phyloP scores from a whole-genome alignment of 2,797 vertebrate genomes.

The Acanthis flammea region DNA sequence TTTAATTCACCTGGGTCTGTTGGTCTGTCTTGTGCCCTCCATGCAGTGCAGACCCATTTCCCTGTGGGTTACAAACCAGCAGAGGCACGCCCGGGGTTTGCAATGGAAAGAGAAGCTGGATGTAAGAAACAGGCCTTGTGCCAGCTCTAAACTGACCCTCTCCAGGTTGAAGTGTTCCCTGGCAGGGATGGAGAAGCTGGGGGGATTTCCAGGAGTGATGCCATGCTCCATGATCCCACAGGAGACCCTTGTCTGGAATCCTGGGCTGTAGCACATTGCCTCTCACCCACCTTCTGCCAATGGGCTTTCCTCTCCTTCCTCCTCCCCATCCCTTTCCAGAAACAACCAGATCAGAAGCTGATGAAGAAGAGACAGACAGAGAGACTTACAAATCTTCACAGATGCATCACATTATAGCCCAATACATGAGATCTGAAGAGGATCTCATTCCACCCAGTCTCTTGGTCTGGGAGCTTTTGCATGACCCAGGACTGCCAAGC shows the following conservation, averaged over 20 bases:
- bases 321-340: neutral
- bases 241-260: neutral
- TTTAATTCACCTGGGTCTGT: neutral
- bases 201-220: neutral
- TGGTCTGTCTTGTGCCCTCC: neutral
- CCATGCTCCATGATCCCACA: accelerated
- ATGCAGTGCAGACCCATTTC: neutral
- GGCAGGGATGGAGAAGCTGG: neutral
- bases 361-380: neutral
- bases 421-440: neutral
- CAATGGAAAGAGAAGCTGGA: neutral
- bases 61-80: neutral
- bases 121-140: neutral
- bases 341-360: neutral
- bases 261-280: neutral
- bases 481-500: neutral
- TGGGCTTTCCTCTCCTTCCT: neutral
- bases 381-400: neutral
- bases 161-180: neutral
- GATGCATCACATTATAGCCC: neutral
- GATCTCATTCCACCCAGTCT: neutral
- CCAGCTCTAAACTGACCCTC: neutral
- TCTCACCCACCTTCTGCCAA: neutral
- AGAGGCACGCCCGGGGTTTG: accelerated
- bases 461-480: neutral